Conservation (phyloP, 2,113 vertebrate species). For the Triplophysa rosa region DNA sequence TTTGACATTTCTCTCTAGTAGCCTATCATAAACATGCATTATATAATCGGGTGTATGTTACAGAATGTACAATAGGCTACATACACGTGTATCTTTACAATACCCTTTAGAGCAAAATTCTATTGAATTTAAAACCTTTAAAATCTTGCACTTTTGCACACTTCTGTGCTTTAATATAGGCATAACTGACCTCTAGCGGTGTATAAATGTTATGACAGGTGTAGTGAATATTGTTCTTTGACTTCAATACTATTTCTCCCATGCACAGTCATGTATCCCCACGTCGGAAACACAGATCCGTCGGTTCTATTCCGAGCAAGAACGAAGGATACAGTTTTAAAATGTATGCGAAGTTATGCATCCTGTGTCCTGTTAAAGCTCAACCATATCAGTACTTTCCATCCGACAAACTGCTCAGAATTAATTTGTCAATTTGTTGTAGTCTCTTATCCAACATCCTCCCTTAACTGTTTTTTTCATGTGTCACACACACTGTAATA, state of each 20-base stretch:
- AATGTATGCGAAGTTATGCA: conserved; percentile 73
- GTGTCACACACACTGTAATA: too few relatives aligned
- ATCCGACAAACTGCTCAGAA: conserved; percentile 22
- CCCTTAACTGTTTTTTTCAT: neutral
- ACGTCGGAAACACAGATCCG: conserved; percentile 47
- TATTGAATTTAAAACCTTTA: conserved; percentile 1
- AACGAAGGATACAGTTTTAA: conserved; percentile 74
- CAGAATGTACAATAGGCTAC: neutral
- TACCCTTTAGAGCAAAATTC: neutral
- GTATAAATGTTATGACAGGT: conserved; percentile 51
- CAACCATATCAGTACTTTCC: conserved; percentile 57
- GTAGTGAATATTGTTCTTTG: neutral
- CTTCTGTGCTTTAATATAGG: conserved; percentile 41
- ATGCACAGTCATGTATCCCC: conserved; percentile 51
- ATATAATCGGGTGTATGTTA: conserved; percentile 4
- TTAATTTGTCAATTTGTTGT: conserved; percentile 21
- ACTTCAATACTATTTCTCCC: neutral
- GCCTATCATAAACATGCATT: neutral
- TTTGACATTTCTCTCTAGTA: neutral
- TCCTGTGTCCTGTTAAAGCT: conserved; percentile 57
- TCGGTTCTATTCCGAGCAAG: conserved; percentile 64
- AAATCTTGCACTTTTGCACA: neutral
- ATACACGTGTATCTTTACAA: conserved; percentile 7
- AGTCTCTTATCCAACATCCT: neutral
- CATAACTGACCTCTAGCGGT: conserved; percentile 74